Evolutionary conservation across 2,888 invertebrate species (phyloP), one percentile per base, ranked within the genome.

Genomic region (Acanthosoma haemorrhoidale): DNA sequence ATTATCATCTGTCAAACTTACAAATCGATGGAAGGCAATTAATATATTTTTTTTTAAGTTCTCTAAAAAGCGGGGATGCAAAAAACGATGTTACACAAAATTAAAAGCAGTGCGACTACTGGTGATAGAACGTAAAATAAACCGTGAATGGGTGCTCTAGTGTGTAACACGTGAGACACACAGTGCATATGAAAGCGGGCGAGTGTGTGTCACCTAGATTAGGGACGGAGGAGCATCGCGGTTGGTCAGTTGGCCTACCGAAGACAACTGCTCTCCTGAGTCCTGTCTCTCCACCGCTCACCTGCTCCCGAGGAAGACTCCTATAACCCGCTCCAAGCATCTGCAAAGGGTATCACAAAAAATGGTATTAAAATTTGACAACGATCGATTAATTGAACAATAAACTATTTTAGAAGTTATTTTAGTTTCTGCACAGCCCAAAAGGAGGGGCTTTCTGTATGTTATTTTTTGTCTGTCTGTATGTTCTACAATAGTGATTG

Each of bases 141-240:
- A 21, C 25, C 29, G 21, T n/a, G n/a, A 5, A 25, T 25, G 51
- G 21, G 51, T 51, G 51, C 51, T 51, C 51, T 21, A 51, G 25
- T 13, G 51, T 21, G 51, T 51, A 51, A 36, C 36, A 6, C 21
- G 18, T 39, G 41, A 64, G 64, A 64, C 39, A 64, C 38, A 64
- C 64, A 64, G 64, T 64, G 64, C 64, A 64, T 31, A 64, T 64
- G 64, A 64, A 64, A 64, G 64, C 64, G 38, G 63, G 64, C 39
- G 64, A 41, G 64, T 64, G 64, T 58, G 68, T 68, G 68, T 73
- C 73, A 94, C 94, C 94, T 93, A 95, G 84, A 84, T 93, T 92
- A 78, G 94, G 94, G 80, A 94, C 93, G 78, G 94, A 94, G 79
- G 88, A 89, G 82, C 92, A 92, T 82, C 84, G 85, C 83, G 83